Conservation (phyloP, 2,113 vertebrate species). For the Stigmatopora nigra region DNA sequence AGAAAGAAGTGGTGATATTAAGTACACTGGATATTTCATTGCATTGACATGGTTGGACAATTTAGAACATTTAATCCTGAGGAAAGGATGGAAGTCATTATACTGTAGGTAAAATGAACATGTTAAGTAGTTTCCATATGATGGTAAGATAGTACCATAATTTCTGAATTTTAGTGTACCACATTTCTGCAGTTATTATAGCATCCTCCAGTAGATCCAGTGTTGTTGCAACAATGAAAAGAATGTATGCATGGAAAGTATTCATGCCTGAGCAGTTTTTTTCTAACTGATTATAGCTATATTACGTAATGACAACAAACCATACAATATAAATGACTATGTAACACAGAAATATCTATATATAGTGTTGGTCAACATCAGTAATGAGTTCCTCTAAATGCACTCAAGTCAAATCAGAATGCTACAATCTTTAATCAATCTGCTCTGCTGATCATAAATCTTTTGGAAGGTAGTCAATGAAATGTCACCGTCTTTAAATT, state of each 20-base stretch:
- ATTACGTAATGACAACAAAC: too few species aligned
- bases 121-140: background rate
- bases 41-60: constrained; percentile 1
- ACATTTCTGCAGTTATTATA: too few species aligned
- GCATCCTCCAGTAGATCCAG: too few species aligned
- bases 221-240: too few species aligned
- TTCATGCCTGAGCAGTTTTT: too few species aligned
- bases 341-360: too few species aligned
- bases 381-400: constrained; percentile 12
- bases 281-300: too few species aligned
- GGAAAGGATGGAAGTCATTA: background rate
- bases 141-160: background rate
- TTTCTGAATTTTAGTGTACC: too few species aligned
- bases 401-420: constrained; percentile 16
- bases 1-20: constrained; percentile 1
- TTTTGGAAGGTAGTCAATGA: constrained; percentile 5
- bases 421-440: constrained; percentile 11
- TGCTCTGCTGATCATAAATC: constrained; percentile 26
- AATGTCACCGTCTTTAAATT: background rate
- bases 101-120: background rate
- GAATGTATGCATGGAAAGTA: too few species aligned
- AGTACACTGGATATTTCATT: background rate
- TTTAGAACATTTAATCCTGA: background rate
- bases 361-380: background rate
- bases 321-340: too few species aligned